Evolutionary conservation across 2,888 invertebrate species (phyloP).

Genomic region (Serripes groenlandicus): DNA sequence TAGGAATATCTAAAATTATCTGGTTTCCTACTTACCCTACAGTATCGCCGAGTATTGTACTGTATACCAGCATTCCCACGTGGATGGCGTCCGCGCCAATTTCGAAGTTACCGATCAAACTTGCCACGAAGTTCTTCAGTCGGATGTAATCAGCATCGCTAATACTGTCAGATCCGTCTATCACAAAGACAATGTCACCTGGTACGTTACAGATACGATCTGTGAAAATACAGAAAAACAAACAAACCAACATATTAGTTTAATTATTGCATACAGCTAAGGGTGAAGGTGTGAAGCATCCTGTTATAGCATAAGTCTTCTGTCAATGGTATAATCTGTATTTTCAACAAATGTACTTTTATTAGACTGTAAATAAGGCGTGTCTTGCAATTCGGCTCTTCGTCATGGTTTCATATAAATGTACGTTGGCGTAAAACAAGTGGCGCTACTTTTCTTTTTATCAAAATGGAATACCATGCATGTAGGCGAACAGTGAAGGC

Average conservation of each 20-base stretch:
- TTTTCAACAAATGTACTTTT: no score
- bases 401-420: no score
- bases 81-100: constrained; percentile 76
- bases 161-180: constrained; percentile 80
- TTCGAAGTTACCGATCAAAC: constrained; percentile 76
- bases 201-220: constrained; percentile 76
- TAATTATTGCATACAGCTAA: no score
- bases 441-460: no score
- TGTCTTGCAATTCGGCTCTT: no score
- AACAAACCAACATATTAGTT: no score
- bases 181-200: constrained; percentile 78
- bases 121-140: constrained; percentile 77
- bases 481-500: not conserved
- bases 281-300: no score
- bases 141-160: constrained; percentile 71
- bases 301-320: no score
- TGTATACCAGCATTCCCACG: constrained; percentile 78
- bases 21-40: constrained; percentile 50
- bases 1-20: not conserved
- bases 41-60: constrained; percentile 74
- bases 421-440: no score
- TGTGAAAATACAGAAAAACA: constrained; percentile 36
- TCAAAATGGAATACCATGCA: no score
- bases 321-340: no score
- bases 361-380: no score